phyloP scores from a whole-genome alignment of 2,113 vertebrate species.

The Porphyrio hochstetteri region DNA sequence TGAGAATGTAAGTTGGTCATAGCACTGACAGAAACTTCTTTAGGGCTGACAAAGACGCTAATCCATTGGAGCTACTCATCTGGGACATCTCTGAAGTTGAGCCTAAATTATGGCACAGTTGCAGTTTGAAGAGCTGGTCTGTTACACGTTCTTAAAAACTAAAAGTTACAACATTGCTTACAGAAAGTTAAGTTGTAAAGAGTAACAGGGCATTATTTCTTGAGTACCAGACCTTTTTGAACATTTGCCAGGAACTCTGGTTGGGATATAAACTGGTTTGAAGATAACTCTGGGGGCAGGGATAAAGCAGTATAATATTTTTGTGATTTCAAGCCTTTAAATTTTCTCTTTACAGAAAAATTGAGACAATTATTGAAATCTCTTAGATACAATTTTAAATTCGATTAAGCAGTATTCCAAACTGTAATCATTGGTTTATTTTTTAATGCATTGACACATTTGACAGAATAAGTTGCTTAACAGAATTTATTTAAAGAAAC shows the following conservation, averaged over 20 bases:
- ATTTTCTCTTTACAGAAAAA: neutral
- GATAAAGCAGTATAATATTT: neutral
- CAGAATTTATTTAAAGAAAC: neutral
- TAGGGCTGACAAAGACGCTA: neutral
- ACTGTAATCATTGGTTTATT: neutral
- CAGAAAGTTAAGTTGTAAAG: neutral
- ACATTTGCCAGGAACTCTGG: neutral
- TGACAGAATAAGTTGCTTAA: neutral
- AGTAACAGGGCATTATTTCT: neutral
- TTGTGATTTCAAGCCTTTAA: neutral
- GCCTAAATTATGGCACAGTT: rapidly evolving
- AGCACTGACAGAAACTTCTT: neutral
- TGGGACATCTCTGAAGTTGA: neutral
- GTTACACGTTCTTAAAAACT: neutral
- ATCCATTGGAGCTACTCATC: too few species aligned
- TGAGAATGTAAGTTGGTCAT: neutral
- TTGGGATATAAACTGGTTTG: too few species aligned
- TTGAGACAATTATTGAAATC: neutral
- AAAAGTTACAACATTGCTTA: neutral
- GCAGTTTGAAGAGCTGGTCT: neutral
- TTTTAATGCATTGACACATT: neutral
- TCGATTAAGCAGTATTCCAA: neutral
- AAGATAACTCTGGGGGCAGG: too few species aligned
- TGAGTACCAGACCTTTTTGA: neutral
- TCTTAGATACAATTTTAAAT: neutral